phyloP scores from a whole-genome alignment of 2,888 invertebrate genomes.

The Cerastis leucographa region DNA sequence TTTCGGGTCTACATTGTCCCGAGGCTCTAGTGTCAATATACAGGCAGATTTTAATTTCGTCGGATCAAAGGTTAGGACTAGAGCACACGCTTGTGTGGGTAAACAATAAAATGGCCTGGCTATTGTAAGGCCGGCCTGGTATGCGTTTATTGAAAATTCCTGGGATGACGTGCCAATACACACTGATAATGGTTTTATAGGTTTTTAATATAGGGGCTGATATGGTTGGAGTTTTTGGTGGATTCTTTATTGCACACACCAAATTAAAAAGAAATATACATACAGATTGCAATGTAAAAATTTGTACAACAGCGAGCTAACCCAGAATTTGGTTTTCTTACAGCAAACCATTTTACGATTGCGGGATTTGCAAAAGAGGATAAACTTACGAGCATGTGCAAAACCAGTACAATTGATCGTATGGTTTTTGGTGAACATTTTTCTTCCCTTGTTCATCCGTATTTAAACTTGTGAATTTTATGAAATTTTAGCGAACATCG shows the following conservation, averaged over 20 bases:
- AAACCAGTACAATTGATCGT: too few relatives aligned
- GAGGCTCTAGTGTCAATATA: slow-evolving; percentile 32
- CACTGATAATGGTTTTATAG: slow-evolving; percentile 39
- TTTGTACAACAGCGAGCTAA: too few relatives aligned
- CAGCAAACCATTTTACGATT: too few relatives aligned
- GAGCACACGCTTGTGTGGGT: slow-evolving; percentile 16
- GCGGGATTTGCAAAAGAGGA: too few relatives aligned
- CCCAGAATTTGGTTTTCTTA: too few relatives aligned
- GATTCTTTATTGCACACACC: too few relatives aligned
- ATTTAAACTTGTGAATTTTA: neutral
- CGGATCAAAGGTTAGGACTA: slow-evolving; percentile 47
- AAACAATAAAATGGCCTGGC: slow-evolving; percentile 57
- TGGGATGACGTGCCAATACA: slow-evolving; percentile 37
- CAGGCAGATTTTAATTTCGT: slow-evolving; percentile 46
- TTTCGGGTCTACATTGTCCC: slow-evolving; percentile 38
- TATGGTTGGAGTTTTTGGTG: slow-evolving; percentile 7
- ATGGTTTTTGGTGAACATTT: neutral
- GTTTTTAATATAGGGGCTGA: slow-evolving; percentile 21
- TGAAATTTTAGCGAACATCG: neutral
- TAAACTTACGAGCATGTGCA: too few relatives aligned
- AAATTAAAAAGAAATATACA: too few relatives aligned
- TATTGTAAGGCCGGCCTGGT: slow-evolving; percentile 38
- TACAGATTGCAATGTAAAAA: too few relatives aligned
- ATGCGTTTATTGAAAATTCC: slow-evolving; percentile 67
- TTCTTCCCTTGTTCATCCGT: neutral